Evolutionary conservation across 1,140 invertebrate genomes (phyloP).

Genomic region (Cryptotermes secundus): DNA sequence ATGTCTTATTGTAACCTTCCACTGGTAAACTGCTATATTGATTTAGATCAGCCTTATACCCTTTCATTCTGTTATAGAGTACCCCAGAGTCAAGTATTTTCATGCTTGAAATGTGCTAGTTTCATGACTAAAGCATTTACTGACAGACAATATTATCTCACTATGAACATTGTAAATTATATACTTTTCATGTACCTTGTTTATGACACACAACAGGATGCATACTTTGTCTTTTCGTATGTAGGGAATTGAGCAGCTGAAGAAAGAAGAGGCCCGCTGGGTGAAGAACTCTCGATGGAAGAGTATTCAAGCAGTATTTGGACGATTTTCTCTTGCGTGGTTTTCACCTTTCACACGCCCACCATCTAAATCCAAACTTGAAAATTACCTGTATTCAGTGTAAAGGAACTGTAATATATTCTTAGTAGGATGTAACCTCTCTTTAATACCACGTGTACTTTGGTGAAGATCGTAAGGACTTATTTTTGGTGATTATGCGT

Average conservation of each 20-base stretch:
- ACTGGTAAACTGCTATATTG: no score
- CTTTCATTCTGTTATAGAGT: no score
- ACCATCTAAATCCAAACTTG: conserved; percentile 69
- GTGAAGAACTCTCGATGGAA: conserved; percentile 89
- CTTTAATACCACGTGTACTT: no score
- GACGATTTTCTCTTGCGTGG: conserved; percentile 89
- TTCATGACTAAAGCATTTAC: no score
- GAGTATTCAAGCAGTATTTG: conserved; percentile 93
- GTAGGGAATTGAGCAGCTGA: conserved; percentile 92
- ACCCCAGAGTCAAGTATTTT: no score
- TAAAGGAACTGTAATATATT: conserved; percentile 43
- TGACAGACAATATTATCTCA: neutral
- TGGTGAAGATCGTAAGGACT: neutral
- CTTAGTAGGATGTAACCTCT: no score
- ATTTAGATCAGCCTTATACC: no score
- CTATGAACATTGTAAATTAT: neutral
- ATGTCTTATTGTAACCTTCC: no score
- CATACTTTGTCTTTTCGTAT: neutral
- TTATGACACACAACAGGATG: no score
- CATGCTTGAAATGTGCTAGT: no score
- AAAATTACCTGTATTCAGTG: conserved; percentile 75
- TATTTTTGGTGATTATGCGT: neutral
- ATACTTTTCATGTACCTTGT: neutral
- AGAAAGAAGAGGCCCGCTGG: conserved; percentile 91
- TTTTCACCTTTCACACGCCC: conserved; percentile 92